phyloP scores from a whole-genome alignment of 2,113 vertebrate genomes.

The Sphyrna mokarran region DNA sequence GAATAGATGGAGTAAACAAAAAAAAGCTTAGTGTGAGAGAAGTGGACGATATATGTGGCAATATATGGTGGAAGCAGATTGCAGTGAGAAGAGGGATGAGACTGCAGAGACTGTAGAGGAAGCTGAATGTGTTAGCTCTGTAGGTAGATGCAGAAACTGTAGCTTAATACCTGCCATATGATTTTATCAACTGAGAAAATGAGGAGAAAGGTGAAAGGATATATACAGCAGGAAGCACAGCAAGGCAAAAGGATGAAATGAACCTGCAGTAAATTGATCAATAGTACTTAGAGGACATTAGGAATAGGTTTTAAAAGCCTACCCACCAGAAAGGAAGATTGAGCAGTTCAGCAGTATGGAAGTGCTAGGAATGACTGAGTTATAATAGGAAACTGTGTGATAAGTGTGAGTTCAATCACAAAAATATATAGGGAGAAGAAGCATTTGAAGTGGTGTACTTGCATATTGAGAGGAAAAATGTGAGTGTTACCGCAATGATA shows the following conservation, averaged over 20 bases:
- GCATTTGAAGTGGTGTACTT: neutral
- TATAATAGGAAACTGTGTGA: neutral
- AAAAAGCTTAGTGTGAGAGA: neutral
- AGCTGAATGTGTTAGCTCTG: neutral
- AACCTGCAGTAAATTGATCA: neutral
- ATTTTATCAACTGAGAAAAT: neutral
- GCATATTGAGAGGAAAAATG: neutral
- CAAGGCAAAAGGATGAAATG: neutral
- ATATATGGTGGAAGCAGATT: neutral
- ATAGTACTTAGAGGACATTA: neutral
- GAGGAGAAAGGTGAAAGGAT: neutral
- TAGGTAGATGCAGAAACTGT: neutral
- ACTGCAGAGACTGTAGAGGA: neutral
- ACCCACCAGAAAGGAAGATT: neutral
- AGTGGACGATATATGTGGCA: neutral
- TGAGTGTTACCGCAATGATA: neutral
- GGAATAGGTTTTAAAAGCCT: neutral
- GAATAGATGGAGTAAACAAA: neutral
- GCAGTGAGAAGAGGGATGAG: neutral
- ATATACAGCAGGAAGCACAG: too few relatives aligned
- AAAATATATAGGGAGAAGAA: neutral
- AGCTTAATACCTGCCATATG: neutral
- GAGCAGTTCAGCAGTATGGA: neutral
- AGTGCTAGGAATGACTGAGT: neutral
- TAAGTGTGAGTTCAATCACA: neutral